A percentile compares a stretch with the other conserved stretches of the same genome.
phyloP scores from a whole-genome alignment of 2,888 invertebrate species.

The Xanthia togata region DNA sequence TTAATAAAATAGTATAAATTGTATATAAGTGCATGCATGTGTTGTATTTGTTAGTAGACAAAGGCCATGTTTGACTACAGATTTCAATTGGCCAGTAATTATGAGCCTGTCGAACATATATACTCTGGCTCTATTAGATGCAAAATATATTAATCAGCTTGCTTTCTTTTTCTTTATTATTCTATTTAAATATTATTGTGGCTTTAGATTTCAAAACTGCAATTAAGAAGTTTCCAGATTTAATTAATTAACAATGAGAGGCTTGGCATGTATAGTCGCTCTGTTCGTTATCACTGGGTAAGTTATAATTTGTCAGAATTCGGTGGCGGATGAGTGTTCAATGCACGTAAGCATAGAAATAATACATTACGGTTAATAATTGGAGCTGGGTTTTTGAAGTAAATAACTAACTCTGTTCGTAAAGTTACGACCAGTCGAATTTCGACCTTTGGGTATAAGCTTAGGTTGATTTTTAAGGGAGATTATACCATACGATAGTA shows the following conservation, averaged over 20 bases:
- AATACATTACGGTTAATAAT: not conserved
- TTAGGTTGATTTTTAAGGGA: not conserved
- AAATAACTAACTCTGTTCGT: not conserved
- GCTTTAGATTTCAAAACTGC: conserved; percentile 38
- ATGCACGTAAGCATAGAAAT: not conserved
- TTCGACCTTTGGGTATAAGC: not conserved
- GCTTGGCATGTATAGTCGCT: conserved; percentile 32
- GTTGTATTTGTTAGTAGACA: not conserved
- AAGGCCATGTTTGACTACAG: not conserved
- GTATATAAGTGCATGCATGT: not conserved
- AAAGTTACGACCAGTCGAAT: not conserved
- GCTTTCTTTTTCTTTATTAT: not conserved
- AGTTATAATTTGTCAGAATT: conserved; percentile 39
- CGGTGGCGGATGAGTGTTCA: conserved; percentile 40
- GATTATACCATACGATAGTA: not conserved
- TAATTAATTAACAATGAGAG: conserved; percentile 50
- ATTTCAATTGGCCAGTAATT: not conserved
- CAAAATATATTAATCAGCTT: not conserved
- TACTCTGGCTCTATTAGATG: not conserved
- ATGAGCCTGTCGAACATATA: not conserved
- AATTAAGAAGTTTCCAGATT: conserved; percentile 12
- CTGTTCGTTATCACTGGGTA: conserved; percentile 56
- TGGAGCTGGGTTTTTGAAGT: not conserved
- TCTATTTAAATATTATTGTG: conserved; percentile 5
- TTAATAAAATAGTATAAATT: not conserved